Evolutionary conservation across 2,797 vertebrate genomes (phyloP).

Genomic region (Lemur catta): DNA sequence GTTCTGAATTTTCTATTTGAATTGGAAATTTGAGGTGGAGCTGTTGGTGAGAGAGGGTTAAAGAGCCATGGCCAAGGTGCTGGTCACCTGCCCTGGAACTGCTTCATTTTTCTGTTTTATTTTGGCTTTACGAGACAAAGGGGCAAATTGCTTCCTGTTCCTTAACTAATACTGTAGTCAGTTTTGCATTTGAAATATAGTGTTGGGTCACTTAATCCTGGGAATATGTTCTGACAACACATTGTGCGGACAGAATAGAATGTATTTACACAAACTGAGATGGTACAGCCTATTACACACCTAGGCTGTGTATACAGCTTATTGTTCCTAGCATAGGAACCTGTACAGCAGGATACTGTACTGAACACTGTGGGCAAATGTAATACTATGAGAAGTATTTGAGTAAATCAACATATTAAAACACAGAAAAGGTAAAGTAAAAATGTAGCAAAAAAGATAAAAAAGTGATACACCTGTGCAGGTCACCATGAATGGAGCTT

Average conservation of each 20-base stretch:
- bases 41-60: neutral
- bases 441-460: neutral
- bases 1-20: neutral
- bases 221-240: neutral
- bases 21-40: neutral
- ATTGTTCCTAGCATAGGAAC: neutral
- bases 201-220: neutral
- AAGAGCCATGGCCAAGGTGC: neutral
- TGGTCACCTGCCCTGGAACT: neutral
- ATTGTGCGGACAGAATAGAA: too few relatives aligned
- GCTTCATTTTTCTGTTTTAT: neutral
- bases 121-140: neutral
- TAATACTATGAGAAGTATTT: neutral
- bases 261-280: neutral
- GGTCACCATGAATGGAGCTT: neutral
- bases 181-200: neutral
- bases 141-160: neutral
- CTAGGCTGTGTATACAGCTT: neutral
- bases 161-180: neutral
- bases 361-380: neutral
- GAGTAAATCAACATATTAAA: neutral
- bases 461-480: neutral
- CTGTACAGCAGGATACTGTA: neutral
- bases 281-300: neutral
- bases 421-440: neutral